Percentiles rank a stretch among this genome's conserved stretches.
phyloP scores from a whole-genome alignment of 2,113 vertebrate genomes.

The Leiothrix lutea region DNA sequence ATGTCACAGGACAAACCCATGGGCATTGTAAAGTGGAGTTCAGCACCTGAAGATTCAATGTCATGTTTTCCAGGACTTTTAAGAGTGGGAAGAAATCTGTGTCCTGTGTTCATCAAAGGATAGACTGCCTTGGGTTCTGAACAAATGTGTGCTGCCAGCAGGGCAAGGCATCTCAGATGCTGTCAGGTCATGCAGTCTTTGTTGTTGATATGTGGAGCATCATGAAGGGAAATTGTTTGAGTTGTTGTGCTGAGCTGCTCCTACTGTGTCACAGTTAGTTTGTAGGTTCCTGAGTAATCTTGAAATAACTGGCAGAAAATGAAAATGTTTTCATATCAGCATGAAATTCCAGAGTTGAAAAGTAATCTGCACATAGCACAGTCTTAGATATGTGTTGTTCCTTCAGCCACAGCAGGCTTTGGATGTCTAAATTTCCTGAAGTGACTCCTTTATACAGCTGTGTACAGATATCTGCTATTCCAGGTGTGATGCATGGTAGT shows the following conservation, averaged over 20 bases:
- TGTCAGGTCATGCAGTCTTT: not conserved
- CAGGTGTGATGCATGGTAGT: rapidly evolving
- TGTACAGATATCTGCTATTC: not conserved
- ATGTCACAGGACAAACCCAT: rapidly evolving
- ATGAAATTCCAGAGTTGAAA: not conserved
- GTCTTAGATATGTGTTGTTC: not conserved
- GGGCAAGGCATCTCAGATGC: not conserved
- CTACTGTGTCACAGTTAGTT: not conserved
- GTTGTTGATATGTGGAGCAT: not conserved
- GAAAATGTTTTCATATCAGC: not conserved
- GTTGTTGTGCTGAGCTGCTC: not conserved
- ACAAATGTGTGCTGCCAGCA: not conserved
- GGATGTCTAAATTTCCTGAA: not conserved
- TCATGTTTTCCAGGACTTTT: not conserved
- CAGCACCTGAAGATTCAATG: not conserved
- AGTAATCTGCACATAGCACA: not conserved
- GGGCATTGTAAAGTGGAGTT: not conserved
- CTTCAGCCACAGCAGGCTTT: not conserved
- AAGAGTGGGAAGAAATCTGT: not conserved
- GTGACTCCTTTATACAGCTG: not conserved
- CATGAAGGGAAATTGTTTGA: not conserved
- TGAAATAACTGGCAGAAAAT: not conserved
- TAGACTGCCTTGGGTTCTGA: not conserved
- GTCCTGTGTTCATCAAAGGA: not conserved
- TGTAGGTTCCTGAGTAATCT: not conserved